These are phyloP conservation scores for Euura saliciscinereae DNA, from an alignment of 1,140 invertebrate genomes.

Conservation along the genomic window DNA sequence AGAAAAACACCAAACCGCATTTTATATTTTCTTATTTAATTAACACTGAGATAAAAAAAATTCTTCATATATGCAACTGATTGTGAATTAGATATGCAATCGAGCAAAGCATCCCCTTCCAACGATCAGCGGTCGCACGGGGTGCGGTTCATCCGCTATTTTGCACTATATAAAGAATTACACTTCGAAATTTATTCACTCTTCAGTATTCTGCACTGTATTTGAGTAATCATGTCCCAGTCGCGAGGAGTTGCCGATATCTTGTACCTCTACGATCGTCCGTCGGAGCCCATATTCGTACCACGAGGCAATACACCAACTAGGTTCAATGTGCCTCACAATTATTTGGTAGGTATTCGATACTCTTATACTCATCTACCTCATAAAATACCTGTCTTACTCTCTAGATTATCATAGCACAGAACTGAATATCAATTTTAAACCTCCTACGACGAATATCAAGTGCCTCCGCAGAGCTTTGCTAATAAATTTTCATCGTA, in stretches of 20 bases:
- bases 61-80: not conserved
- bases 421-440: too few relatives aligned
- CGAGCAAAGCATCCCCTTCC: not conserved
- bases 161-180: not conserved
- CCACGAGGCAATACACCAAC: constrained; percentile 38
- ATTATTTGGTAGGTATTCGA: constrained; percentile 38
- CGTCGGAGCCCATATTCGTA: constrained; percentile 44
- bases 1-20: too few relatives aligned
- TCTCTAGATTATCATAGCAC: too few relatives aligned
- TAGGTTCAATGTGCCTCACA: constrained; percentile 40
- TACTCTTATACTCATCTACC: not conserved
- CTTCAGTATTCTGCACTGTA: not conserved
- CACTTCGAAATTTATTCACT: not conserved
- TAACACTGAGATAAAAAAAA: not conserved
- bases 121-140: not conserved
- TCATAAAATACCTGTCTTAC: too few relatives aligned
- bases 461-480: too few relatives aligned
- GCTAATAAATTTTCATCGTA: too few relatives aligned
- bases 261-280: constrained; percentile 40
- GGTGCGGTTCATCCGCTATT: not conserved
- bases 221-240: not conserved
- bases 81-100: not conserved
- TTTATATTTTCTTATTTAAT: too few relatives aligned
- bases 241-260: not conserved
- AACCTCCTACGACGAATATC: too few relatives aligned